A percentile compares a stretch with the other conserved stretches of the same genome.
Conservation (phyloP, 2,888 invertebrate species). For the Cerceris ruficornis region DNA sequence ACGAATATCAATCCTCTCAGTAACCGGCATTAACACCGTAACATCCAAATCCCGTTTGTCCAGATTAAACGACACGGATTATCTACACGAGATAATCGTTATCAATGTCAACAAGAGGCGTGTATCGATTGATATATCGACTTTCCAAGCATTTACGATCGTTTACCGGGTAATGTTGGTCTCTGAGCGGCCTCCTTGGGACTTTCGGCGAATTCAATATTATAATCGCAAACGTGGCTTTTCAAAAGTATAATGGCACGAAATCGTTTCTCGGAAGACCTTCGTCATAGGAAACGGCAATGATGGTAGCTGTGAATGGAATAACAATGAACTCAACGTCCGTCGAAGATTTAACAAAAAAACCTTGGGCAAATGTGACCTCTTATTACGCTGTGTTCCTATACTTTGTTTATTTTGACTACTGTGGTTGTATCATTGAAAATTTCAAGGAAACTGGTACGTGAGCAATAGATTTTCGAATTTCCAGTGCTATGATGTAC, state of each 20-base stretch:
- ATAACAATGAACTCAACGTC: constrained; percentile 58
- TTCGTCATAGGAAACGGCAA: constrained; percentile 50
- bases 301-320: constrained; percentile 49
- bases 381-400: constrained; percentile 10
- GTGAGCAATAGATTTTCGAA: not conserved
- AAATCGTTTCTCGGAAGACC: constrained; percentile 67
- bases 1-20: not conserved
- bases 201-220: constrained; percentile 19
- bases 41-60: constrained; percentile 12
- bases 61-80: constrained; percentile 23
- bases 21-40: not conserved
- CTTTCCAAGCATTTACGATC: constrained; percentile 29
- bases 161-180: constrained; percentile 36
- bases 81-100: constrained; percentile 44
- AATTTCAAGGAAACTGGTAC: not conserved
- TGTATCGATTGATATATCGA: constrained; percentile 27
- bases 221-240: constrained; percentile 34
- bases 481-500: not conserved
- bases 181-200: constrained; percentile 1
- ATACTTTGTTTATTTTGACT: not conserved
- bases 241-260: constrained; percentile 46
- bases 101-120: constrained; percentile 34
- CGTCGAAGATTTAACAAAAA: constrained; percentile 22
- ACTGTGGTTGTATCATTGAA: not conserved
- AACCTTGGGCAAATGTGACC: constrained; percentile 40